phyloP scores from a whole-genome alignment of 1,140 invertebrate species.

The Callitettix versicolor region DNA sequence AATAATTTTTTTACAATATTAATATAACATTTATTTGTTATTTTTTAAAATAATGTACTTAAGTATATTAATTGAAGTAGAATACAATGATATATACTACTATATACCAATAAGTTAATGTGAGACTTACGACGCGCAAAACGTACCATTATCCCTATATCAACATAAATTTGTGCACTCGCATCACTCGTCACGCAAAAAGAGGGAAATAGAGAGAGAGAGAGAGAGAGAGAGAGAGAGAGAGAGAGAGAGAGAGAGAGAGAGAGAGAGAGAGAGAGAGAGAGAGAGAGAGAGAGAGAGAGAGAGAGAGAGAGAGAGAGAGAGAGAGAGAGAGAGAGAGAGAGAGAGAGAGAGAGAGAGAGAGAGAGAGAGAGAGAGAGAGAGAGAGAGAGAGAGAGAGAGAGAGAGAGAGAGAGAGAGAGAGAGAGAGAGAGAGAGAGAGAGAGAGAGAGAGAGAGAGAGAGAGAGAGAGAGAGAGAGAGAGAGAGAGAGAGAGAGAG shows the following conservation, averaged over 20 bases:
- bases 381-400: conserved; percentile 11
- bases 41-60: too few species aligned
- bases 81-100: too few species aligned
- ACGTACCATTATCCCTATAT: too few species aligned
- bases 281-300: conserved; percentile 14
- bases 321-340: conserved; percentile 14
- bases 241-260: conserved; percentile 13
- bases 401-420: conserved; percentile 7
- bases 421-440: conserved; percentile 8
- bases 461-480: conserved; percentile 3
- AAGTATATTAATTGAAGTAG: too few species aligned
- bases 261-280: conserved; percentile 14
- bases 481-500: conserved; percentile 13
- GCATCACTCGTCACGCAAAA: too few species aligned
- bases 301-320: conserved; percentile 14
- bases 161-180: too few species aligned
- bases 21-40: too few species aligned
- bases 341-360: conserved; percentile 13
- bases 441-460: not conserved
- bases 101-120: too few species aligned
- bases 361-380: conserved; percentile 11
- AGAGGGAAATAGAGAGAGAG: too few species aligned
- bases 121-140: too few species aligned
- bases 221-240: conserved; percentile 13
- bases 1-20: too few species aligned